These are phyloP conservation scores for Phortica okadai DNA, from an alignment of 2,888 invertebrate species.

Conservation along the genomic window DNA sequence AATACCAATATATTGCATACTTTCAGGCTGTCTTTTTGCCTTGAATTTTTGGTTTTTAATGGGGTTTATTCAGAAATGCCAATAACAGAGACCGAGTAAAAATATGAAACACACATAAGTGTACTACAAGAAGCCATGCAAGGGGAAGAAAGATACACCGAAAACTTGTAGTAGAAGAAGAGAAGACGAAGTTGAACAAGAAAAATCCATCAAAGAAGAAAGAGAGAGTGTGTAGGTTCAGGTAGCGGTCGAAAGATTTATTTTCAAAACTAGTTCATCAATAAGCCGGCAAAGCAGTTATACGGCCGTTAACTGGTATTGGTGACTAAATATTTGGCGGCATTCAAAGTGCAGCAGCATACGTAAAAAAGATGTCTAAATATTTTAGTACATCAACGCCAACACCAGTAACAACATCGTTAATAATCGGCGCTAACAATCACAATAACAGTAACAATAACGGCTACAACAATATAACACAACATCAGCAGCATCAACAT, in stretches of 20 bases:
- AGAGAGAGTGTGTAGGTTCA: slow-evolving; percentile 33
- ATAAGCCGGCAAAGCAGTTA: too few species aligned
- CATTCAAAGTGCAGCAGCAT: not conserved
- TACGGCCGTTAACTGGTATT: too few species aligned
- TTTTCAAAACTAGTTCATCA: too few species aligned
- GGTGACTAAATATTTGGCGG: slow-evolving; percentile 41
- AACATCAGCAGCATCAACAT: slow-evolving; percentile 15
- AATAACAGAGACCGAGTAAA: not conserved
- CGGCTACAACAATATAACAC: slow-evolving; percentile 50
- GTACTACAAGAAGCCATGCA: not conserved
- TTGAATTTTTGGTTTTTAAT: too few species aligned
- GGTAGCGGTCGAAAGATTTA: slow-evolving; percentile 39
- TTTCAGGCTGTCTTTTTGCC: too few species aligned
- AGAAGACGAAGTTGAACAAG: slow-evolving; percentile 36
- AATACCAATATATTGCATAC: too few species aligned
- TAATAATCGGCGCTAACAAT: slow-evolving; percentile 44
- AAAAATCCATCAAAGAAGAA: slow-evolving; percentile 8
- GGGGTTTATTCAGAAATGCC: not conserved
- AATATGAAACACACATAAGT: not conserved
- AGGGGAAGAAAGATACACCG: not conserved
- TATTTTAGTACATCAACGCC: slow-evolving; percentile 62
- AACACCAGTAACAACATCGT: slow-evolving; percentile 49
- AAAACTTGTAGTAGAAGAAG: not conserved
- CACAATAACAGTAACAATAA: slow-evolving; percentile 46
- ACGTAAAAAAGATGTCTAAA: slow-evolving; percentile 64